Evolutionary conservation across 2,888 invertebrate genomes (phyloP).

Genomic region (Drosophila melanosoma): DNA sequence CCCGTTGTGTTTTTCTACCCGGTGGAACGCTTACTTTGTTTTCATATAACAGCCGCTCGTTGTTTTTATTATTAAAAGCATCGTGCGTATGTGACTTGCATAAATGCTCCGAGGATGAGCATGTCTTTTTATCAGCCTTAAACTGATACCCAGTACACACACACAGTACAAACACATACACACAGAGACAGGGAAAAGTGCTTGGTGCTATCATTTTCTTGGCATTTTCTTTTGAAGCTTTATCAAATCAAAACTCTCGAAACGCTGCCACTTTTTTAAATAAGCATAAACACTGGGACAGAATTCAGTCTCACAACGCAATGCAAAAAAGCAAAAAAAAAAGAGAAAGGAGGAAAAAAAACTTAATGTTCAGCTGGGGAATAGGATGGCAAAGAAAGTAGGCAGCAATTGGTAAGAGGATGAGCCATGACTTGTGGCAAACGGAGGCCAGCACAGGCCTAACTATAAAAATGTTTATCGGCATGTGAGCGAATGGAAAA

Average conservation of each 20-base stretch:
- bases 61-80: constrained; percentile 81
- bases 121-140: constrained; percentile 63
- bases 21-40: constrained; percentile 54
- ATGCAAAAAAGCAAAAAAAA: background rate
- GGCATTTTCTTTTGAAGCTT: constrained; percentile 61
- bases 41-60: constrained; percentile 69
- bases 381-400: constrained; percentile 40
- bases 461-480: constrained; percentile 79
- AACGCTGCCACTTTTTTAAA: constrained; percentile 75
- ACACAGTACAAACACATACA: constrained; percentile 4
- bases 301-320: constrained; percentile 7
- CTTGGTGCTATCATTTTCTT: constrained; percentile 50
- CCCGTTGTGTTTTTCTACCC: background rate
- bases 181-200: constrained; percentile 5
- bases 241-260: constrained; percentile 78
- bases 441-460: constrained; percentile 42
- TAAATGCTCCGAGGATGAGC: constrained; percentile 53
- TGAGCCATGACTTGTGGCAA: constrained; percentile 77
- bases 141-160: constrained; percentile 44
- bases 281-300: constrained; percentile 74
- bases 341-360: constrained; percentile 12
- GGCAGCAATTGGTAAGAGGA: constrained; percentile 40
- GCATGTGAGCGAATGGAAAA: constrained; percentile 40
- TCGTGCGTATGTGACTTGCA: constrained; percentile 78
- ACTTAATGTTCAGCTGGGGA: constrained; percentile 77